Evolutionary conservation across 2,113 vertebrate genomes (phyloP).

Genomic region (Pseudolaguvia tuberculata): DNA sequence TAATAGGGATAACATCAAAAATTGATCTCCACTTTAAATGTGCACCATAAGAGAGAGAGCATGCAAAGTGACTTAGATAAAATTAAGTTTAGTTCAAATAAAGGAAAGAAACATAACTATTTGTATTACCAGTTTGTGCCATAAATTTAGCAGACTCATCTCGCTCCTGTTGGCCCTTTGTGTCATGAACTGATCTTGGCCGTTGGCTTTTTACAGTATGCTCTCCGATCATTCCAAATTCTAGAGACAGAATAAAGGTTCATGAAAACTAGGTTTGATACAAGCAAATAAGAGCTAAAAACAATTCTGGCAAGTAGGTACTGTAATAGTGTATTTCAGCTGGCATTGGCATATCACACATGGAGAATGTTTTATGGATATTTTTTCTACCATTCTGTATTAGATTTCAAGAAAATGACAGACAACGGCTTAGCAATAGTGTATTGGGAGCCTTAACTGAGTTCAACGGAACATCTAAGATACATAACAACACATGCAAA

Average conservation of each 20-base stretch:
- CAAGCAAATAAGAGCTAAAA: conserved; percentile 64
- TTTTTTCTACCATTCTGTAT: conserved; percentile 33
- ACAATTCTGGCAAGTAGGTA: conserved; percentile 61
- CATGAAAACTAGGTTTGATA: conserved; percentile 87
- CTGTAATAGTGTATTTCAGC: conserved; percentile 51
- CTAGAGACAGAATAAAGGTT: conserved; percentile 99
- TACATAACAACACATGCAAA: conserved; percentile 76
- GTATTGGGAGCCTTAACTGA: conserved; percentile 73
- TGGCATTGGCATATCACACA: conserved; percentile 69
- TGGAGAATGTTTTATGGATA: conserved; percentile 56
- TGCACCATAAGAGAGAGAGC: conserved; percentile 95
- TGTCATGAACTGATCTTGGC: conserved; percentile 99
- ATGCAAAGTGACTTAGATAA: conserved; percentile 96
- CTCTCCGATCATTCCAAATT: conserved; percentile 99
- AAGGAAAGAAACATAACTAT: conserved; percentile 89
- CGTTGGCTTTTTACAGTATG: conserved; percentile 99
- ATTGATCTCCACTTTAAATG: conserved; percentile 86
- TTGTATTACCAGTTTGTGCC: conserved; percentile 99
- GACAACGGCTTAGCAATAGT: conserved; percentile 68
- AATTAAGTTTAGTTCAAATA: conserved; percentile 97
- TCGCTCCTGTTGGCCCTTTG: conserved; percentile 99
- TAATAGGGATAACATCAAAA: conserved; percentile 69
- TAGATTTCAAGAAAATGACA: conserved; percentile 67
- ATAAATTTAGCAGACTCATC: conserved; percentile 99
- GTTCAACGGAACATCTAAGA: conserved; percentile 72